Base-by-base conservation (phyloP, 2,888 invertebrate genomes). In the Eilema sororculum region DNA sequence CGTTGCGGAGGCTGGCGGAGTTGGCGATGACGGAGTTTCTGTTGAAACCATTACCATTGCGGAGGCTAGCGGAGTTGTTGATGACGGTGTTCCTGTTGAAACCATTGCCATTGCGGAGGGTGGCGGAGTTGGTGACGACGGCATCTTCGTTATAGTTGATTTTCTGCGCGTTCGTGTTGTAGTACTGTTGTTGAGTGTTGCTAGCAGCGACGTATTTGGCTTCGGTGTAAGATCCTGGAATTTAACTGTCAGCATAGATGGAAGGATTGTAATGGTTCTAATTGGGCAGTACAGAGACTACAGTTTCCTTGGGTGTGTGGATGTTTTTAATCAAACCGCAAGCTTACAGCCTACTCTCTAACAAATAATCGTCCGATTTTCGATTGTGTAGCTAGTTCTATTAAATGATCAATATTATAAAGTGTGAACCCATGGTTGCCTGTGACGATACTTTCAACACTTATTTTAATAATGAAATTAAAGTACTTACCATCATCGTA, bases 401-500 rank as follows among this genome's bases (percentile, higher is more conserved):
- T 28, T 28, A 28, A 5, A 28, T 28, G 28, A 5, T 4, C 28
- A 28, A 28, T 28, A 28, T 28, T 28, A 28, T 28, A 33, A 6
- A 33, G 8, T 33, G 33, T 6, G 8, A 8, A 33, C 8, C 3
- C 33, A 33, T 33, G 33, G 3, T 13, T 3, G 2, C 41, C 37
- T 37, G 2, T 37, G 12, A 10, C 4, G 16, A 16, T 41, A 16
- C 4, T 16, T 41, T 16, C 0, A 1, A 46, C 5, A n/a, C n/a
- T 52, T 52, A 8, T 52, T 9, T 52, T 2, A 8, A n/a, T 8
- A n/a, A 2, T 5, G 3, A 46, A 46, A 20, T 46, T 33, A 6
- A 12, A 62, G 37, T 13, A n/a, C 74, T 77, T 75, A 95, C 95
- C 95, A 82, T 94, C 94, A 72, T 95, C 94, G 67, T 85, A 94